phyloP scores from a whole-genome alignment of 2,888 invertebrate genomes.

The Pecten maximus region DNA sequence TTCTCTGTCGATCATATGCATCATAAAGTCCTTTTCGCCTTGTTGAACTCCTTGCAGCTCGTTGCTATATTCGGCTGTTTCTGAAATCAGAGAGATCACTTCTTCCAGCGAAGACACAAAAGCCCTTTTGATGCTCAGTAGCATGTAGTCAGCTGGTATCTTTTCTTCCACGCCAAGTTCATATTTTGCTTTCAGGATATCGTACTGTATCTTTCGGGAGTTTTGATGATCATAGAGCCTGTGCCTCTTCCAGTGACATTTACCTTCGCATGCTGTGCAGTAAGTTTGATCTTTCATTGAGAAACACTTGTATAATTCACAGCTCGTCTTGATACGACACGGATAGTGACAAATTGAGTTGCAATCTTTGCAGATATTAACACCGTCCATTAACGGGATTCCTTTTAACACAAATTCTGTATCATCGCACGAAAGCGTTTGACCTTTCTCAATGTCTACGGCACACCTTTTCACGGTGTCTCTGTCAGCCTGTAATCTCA shows the following conservation, averaged over 20 bases:
- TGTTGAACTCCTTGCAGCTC: not conserved
- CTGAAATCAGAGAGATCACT: not conserved
- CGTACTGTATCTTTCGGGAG: not conserved
- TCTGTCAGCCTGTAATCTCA: not conserved
- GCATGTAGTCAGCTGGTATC: not conserved
- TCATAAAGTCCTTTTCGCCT: not conserved
- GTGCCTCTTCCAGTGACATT: not conserved
- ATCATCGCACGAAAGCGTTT: not conserved
- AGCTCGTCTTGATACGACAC: too few relatives aligned
- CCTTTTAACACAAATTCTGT: too few relatives aligned
- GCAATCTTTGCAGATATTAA: not conserved
- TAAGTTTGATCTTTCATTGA: too few relatives aligned
- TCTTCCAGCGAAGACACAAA: not conserved
- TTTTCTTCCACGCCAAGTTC: not conserved
- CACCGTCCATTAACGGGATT: slow-evolving; percentile 23
- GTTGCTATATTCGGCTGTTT: not conserved
- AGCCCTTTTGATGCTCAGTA: not conserved
- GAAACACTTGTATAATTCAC: too few relatives aligned
- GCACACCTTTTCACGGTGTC: not conserved
- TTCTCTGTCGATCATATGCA: not conserved
- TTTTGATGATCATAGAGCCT: too few relatives aligned
- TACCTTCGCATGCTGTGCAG: not conserved
- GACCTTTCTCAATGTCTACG: slow-evolving; percentile 1
- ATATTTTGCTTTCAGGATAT: not conserved
- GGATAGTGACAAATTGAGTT: slow-evolving; percentile 33